phyloP scores from a whole-genome alignment of 2,888 invertebrate species.

The Parapristionchus giblindavisi region DNA sequence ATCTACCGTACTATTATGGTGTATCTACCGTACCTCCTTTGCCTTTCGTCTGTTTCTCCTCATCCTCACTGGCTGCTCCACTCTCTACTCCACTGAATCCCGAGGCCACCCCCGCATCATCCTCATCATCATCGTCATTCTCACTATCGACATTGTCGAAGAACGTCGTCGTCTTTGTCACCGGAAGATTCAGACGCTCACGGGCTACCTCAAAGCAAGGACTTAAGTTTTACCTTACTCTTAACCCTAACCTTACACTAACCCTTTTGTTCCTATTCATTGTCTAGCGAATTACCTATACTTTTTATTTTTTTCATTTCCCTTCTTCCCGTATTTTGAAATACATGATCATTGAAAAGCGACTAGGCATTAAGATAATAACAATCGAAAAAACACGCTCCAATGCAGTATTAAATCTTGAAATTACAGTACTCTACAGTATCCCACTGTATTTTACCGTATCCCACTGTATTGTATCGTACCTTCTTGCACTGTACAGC shows the following conservation, averaged over 20 bases:
- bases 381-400: too few relatives aligned
- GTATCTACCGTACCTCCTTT: not conserved
- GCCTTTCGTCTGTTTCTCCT: slow-evolving; percentile 3
- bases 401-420: too few relatives aligned
- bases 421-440: not conserved
- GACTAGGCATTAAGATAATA: too few relatives aligned
- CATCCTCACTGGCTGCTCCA: slow-evolving; percentile 22
- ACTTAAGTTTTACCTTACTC: too few relatives aligned
- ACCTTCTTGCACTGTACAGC: slow-evolving; percentile 36
- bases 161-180: not conserved
- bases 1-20: too few relatives aligned
- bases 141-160: not conserved
- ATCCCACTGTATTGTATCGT: not conserved
- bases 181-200: not conserved
- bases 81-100: slow-evolving; percentile 17
- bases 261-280: too few relatives aligned
- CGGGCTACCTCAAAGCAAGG: slow-evolving; percentile 1
- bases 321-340: too few relatives aligned
- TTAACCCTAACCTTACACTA: too few relatives aligned
- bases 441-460: not conserved
- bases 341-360: too few relatives aligned
- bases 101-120: not conserved
- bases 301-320: too few relatives aligned
- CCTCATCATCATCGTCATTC: not conserved
- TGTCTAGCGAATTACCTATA: too few relatives aligned